A percentile compares a stretch with the other conserved stretches of the same genome.
phyloP scores from a whole-genome alignment of 2,797 vertebrate genomes.

The Staurois parvus region DNA sequence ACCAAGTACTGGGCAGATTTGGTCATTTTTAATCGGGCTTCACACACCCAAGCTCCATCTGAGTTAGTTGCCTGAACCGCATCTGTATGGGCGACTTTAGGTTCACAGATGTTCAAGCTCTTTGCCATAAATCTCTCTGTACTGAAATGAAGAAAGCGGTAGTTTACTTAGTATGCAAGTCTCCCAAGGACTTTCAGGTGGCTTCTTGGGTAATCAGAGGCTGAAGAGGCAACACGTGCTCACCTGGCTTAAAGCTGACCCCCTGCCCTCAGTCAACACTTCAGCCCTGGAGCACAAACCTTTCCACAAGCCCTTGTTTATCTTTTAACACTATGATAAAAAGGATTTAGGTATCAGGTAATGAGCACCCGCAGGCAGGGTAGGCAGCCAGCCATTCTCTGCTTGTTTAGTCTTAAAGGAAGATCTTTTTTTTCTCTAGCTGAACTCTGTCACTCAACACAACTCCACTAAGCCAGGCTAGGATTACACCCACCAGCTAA shows the following conservation, averaged over 20 bases:
- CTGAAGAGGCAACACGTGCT: constrained; percentile 47
- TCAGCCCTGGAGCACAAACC: constrained; percentile 41
- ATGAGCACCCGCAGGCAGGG: constrained; percentile 45
- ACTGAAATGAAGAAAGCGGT: background rate
- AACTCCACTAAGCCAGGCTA: constrained; percentile 29
- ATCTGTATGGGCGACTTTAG: background rate
- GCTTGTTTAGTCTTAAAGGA: constrained; percentile 45
- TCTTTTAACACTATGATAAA: constrained; percentile 54
- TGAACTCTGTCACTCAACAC: constrained; percentile 29
- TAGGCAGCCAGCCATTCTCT: constrained; percentile 33
- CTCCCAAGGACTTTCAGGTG: constrained; percentile 29
- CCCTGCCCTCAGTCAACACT: constrained; percentile 35
- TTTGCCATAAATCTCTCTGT: background rate
- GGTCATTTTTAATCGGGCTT: background rate
- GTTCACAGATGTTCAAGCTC: background rate
- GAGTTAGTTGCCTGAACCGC: background rate
- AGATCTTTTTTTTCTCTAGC: constrained; percentile 14
- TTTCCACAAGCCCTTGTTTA: constrained; percentile 27
- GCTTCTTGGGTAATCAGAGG: constrained; percentile 14
- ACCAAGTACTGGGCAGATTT: too few species aligned
- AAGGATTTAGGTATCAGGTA: constrained; percentile 42
- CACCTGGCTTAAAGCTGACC: constrained; percentile 24
- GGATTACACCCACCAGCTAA: constrained; percentile 57
- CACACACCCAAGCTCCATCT: background rate
- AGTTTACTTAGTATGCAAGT: constrained; percentile 2